Evolutionary conservation across 2,888 invertebrate genomes (phyloP), one percentile per base, ranked within the genome.

Genomic region (Nomada lathburiana): DNA sequence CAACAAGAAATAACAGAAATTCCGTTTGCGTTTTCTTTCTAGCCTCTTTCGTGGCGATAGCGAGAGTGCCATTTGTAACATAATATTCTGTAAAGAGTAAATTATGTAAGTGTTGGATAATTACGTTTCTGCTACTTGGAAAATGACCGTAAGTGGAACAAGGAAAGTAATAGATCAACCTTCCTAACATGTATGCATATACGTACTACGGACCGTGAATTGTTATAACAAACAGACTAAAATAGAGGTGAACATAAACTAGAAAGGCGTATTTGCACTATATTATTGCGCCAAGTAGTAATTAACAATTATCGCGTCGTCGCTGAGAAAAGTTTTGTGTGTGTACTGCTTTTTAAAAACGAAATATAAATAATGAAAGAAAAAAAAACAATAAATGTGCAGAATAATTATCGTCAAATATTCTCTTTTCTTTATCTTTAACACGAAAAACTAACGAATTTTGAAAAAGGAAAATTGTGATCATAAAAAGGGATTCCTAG

Each of bases 161-260:
- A 13, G 50, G 42, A 60, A 52, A 65, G 36, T 29, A 65, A 29
- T 47, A n/a, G 44, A 52, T 73, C 26, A 64, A 65, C 2, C 5
- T 50, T 53, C 20, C 63, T 42, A 76, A 63, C 26, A 44, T 0
- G 13, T 13, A 47, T 13, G 47, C 47, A 47, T 47, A 47, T 47
- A 13, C 29, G 29, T 29, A 7, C 11, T 9, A 23, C 11, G 2
- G 20, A 29, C 26, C 16, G 50, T 2, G 55, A 65, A 65, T 47
- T 53, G 50, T n/a, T 55, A 53, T 23, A n/a, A 50, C 3, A 20
- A 26, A 26, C 50, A 68, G 42, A 75, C 64, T 68, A 44, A 44
- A 53, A 1, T 13, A 5, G 5, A 29, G 36, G n/a, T 29, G 53
- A 76, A 50, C 16, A 18, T 47, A 57, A 63, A 3, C 29, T 7